These are phyloP conservation scores for Alexandromys fortis DNA, from an alignment of 2,113 vertebrate genomes.

Conservation along the genomic window DNA sequence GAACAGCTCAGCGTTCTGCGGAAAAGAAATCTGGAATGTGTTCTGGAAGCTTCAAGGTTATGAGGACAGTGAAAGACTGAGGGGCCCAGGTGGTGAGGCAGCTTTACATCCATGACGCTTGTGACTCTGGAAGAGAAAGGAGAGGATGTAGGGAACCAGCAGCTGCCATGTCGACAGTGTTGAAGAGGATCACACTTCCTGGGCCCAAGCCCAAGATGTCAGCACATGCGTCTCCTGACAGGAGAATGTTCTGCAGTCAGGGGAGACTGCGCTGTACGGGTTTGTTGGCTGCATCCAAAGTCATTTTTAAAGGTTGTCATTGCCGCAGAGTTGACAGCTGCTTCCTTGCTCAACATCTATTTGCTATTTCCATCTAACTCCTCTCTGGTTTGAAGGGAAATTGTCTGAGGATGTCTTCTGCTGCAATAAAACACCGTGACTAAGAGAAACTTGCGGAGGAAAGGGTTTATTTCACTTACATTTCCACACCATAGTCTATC, in stretches of 20 bases:
- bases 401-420: background rate
- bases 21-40: background rate
- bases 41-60: background rate
- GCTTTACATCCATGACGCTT: background rate
- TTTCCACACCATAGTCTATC: background rate
- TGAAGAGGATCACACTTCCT: slow-evolving; percentile 46
- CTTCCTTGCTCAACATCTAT: background rate
- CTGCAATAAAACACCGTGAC: background rate
- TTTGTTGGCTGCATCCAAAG: background rate
- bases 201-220: background rate
- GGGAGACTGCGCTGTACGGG: background rate
- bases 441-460: background rate
- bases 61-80: background rate
- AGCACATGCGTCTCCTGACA: background rate
- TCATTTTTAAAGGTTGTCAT: background rate
- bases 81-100: background rate
- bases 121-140: slow-evolving; percentile 51
- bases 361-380: background rate
- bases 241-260: background rate
- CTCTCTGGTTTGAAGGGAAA: slow-evolving; percentile 37
- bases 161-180: background rate
- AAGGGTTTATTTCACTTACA: background rate
- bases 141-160: background rate
- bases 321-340: background rate
- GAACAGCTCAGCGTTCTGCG: background rate